These are phyloP conservation scores for Eupeodes latifasciatus DNA, from an alignment of 2,888 invertebrate species.

Conservation along the genomic window DNA sequence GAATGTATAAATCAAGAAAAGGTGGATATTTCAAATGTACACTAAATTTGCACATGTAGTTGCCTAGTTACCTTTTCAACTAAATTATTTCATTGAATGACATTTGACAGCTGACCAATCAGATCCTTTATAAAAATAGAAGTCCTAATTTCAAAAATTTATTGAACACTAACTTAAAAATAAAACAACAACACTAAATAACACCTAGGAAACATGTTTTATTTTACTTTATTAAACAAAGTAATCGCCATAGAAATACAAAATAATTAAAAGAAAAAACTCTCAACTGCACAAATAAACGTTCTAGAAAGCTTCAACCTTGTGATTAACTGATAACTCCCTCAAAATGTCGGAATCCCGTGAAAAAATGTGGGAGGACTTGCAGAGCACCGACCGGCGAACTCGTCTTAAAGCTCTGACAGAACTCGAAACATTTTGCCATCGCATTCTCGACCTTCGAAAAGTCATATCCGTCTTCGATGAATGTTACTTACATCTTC, in stretches of 20 bases:
- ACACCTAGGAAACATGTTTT: constrained; percentile 58
- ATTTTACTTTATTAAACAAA: constrained; percentile 10
- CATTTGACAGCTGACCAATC: not conserved
- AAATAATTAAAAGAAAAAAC: constrained; percentile 25
- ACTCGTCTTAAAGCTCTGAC: constrained; percentile 73
- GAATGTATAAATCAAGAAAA: no score
- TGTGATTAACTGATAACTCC: not conserved
- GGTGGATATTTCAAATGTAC: no score
- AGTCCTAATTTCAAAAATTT: not conserved
- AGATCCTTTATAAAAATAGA: not conserved
- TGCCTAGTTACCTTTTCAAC: not conserved
- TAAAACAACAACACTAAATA: not conserved
- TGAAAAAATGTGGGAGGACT: constrained; percentile 46
- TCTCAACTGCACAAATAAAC: not conserved
- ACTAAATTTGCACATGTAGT: no score
- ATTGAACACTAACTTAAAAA: not conserved
- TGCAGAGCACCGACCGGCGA: constrained; percentile 72
- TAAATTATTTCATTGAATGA: no score
- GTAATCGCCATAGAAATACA: constrained; percentile 56
- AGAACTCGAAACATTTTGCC: constrained; percentile 68
- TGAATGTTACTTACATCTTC: constrained; percentile 81
- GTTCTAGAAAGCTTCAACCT: not conserved
- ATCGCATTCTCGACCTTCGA: constrained; percentile 52
- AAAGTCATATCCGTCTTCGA: constrained; percentile 79
- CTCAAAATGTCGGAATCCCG: constrained; percentile 43